Conservation (phyloP, 2,888 invertebrate genomes). For the Apeira syringaria region DNA sequence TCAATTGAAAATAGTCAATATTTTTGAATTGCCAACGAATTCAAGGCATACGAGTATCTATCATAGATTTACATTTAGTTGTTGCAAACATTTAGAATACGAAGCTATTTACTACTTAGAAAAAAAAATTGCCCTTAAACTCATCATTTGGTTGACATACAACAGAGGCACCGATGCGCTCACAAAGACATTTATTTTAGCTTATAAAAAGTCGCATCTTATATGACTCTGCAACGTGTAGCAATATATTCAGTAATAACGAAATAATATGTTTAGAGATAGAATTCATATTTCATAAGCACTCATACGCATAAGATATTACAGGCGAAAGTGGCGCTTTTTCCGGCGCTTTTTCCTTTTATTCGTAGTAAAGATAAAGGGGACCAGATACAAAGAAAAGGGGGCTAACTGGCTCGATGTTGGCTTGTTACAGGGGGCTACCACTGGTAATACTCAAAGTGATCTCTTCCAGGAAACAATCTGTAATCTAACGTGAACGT, state of each 20-base stretch:
- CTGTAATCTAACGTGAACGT: no score
- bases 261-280: constrained; percentile 79
- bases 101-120: no score
- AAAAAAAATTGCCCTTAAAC: no score
- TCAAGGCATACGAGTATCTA: no score
- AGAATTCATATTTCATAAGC: constrained; percentile 81
- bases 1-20: no score
- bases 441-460: background rate
- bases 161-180: constrained; percentile 37
- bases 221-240: constrained; percentile 62
- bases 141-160: constrained; percentile 32
- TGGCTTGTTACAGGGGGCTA: constrained; percentile 10
- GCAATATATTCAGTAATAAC: constrained; percentile 77
- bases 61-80: no score
- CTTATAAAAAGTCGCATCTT: constrained; percentile 51
- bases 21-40: no score
- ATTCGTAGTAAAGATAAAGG: constrained; percentile 73
- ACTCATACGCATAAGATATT: constrained; percentile 75
- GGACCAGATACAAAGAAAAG: constrained; percentile 47
- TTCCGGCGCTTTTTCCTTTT: constrained; percentile 70
- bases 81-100: no score
- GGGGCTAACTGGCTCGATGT: constrained; percentile 53
- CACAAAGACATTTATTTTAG: constrained; percentile 49
- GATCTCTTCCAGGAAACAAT: no score
- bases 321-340: constrained; percentile 64